Conservation (phyloP, 2,113 vertebrate species). For the Sinosuthora webbiana region DNA sequence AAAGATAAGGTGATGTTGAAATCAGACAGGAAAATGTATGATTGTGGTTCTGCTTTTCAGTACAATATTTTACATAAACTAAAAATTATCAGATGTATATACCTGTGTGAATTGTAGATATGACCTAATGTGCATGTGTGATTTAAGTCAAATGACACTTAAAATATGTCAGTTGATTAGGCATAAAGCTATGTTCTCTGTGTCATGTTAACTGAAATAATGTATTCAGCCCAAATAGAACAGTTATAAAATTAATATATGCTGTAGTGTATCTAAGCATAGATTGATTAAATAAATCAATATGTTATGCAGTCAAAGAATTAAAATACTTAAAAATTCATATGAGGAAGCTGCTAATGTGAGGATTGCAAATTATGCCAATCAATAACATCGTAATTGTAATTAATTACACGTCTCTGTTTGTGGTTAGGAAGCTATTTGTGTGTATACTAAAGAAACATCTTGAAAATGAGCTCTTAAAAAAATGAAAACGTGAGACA, state of each 20-base stretch:
- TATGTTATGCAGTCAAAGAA: background rate
- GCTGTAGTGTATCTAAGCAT: background rate
- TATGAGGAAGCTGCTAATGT: background rate
- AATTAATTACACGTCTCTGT: conserved; percentile 25
- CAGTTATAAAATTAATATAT: background rate
- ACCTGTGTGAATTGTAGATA: background rate
- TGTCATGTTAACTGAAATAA: background rate
- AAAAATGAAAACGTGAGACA: background rate
- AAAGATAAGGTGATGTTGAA: background rate
- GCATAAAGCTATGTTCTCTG: background rate
- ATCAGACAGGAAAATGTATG: background rate
- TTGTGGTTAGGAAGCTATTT: background rate
- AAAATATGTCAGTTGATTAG: background rate
- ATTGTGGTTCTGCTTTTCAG: background rate
- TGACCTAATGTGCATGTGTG: background rate
- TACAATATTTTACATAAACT: background rate
- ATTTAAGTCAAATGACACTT: background rate
- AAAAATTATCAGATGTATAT: background rate
- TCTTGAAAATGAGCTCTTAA: background rate
- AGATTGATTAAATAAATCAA: conserved; percentile 16
- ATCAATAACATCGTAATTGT: conserved; percentile 16
- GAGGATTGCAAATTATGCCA: background rate
- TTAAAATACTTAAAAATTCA: conserved; percentile 30
- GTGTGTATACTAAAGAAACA: background rate
- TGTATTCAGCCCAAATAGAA: background rate